A percentile compares a stretch with the other conserved stretches of the same genome.
Conservation (phyloP, 2,113 vertebrate genomes). For the Electrona antarctica region DNA sequence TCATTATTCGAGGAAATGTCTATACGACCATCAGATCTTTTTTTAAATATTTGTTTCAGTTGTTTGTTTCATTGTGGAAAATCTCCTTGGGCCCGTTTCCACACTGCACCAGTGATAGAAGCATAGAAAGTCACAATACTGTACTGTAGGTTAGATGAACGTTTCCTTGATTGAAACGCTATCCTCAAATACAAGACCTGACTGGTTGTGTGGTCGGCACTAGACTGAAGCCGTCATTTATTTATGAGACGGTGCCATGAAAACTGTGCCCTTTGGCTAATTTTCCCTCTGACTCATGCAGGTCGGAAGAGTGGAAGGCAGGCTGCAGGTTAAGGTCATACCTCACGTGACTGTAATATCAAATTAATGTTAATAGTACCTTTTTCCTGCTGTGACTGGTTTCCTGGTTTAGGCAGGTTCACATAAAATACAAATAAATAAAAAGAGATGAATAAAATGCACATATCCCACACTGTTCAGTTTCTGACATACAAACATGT, state of each 20-base stretch:
- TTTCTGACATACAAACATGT: too few species aligned
- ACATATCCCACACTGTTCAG: too few species aligned
- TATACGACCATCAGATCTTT: too few species aligned
- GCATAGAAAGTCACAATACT: too few species aligned
- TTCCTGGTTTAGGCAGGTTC: too few species aligned
- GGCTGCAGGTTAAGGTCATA: conserved; percentile 36
- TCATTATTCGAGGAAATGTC: too few species aligned
- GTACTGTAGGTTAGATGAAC: conserved; percentile 9
- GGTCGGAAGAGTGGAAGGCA: conserved; percentile 37
- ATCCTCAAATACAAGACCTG: conserved; percentile 9
- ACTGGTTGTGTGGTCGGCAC: too few species aligned
- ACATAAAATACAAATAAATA: too few species aligned
- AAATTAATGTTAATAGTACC: conserved; percentile 47
- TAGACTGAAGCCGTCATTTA: conserved; percentile 9
- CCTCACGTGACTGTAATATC: conserved; percentile 30
- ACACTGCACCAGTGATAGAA: background rate
- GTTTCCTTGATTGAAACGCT: conserved; percentile 3
- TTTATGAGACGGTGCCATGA: conserved; percentile 7
- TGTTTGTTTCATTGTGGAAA: background rate
- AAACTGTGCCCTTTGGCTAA: conserved; percentile 32
- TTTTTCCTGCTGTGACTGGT: conserved; percentile 28
- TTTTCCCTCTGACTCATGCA: conserved; percentile 23
- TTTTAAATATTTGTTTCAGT: too few species aligned
- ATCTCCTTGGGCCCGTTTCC: background rate
- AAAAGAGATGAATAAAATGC: too few species aligned